Evolutionary conservation across 1,140 invertebrate species (phyloP).

Genomic region (Calycopis cecrops): DNA sequence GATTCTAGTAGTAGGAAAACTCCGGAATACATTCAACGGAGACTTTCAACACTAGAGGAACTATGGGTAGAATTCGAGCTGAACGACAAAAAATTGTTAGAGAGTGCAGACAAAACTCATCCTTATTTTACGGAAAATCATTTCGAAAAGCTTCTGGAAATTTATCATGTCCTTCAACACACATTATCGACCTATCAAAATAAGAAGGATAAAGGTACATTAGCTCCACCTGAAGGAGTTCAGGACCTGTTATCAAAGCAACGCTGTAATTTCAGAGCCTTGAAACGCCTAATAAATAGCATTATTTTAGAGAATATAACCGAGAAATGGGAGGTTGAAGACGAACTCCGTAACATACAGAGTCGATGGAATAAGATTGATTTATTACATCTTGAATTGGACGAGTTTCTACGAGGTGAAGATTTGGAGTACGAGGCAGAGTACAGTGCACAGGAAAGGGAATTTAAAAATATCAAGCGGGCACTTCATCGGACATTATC

Average conservation of each 20-base stretch:
- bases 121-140: no score
- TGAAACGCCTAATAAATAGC: no score
- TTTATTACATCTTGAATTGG: constrained; percentile 6
- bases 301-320: no score
- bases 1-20: constrained; percentile 16
- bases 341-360: constrained; percentile 13
- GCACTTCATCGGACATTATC: constrained; percentile 12
- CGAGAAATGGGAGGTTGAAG: constrained; percentile 7
- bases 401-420: constrained; percentile 10
- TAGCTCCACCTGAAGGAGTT: constrained; percentile 6
- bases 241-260: constrained; percentile 14
- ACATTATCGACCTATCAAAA: no score
- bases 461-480: constrained; percentile 10
- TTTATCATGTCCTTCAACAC: no score
- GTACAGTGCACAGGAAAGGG: constrained; percentile 3
- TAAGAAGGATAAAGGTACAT: no score
- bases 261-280: no score
- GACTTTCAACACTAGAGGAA: constrained; percentile 8
- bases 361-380: constrained; percentile 12
- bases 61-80: no score
- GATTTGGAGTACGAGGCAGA: constrained; percentile 14
- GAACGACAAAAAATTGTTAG: no score
- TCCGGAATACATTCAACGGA: constrained; percentile 7
- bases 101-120: no score
- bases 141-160: no score